Evolutionary conservation across 2,113 vertebrate genomes (phyloP), one percentile per base, ranked within the genome.

Genomic region (Xyrauchen texanus): DNA sequence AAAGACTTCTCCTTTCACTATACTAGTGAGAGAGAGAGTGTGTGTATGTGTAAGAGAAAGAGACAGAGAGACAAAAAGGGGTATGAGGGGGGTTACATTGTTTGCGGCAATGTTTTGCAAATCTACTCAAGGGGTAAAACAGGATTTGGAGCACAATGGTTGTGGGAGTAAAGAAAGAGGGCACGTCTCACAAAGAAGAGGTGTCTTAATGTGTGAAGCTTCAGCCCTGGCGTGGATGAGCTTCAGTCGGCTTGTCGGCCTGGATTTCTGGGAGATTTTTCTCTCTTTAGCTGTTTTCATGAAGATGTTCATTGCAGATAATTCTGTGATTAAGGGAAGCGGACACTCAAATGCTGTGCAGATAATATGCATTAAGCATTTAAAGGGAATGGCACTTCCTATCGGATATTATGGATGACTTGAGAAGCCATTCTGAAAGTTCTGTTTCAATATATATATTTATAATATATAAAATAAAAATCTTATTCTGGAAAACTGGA

Each of bases 31-130:
- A 62, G 21, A 34, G 21, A 34, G 21, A 34, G 21, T n/a, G n/a
- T n/a, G n/a, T n/a, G 57, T 69, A 13, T 34, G n/a, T 45, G 10
- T 16, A 42, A 66, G 65, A 69, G 57, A n/a, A n/a, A n/a, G n/a
- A n/a, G n/a, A n/a, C n/a, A 63, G 64, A 74, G 84, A 87, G 86
- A 91, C 86, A 91, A 91, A 92, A 90, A 92, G 84, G 88, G 92
- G 91, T 92, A 90, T 92, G 90, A 91, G 92, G 91, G 21, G 91
- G 91, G 91, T 73, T 91, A 90, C 89, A 90, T 91, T 93, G 93
- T 93, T 91, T 94, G 88, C 78, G 82, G 88, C 85, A 89, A 89
- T 86, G 89, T 91, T 85, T 87, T 49, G 86, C 84, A 92, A 92
- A 92, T 92, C 91, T 91, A 92, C 91, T 93, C 89, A 92, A 75